Conservation (phyloP, 2,888 invertebrate species). For the Orthosia incerta region DNA sequence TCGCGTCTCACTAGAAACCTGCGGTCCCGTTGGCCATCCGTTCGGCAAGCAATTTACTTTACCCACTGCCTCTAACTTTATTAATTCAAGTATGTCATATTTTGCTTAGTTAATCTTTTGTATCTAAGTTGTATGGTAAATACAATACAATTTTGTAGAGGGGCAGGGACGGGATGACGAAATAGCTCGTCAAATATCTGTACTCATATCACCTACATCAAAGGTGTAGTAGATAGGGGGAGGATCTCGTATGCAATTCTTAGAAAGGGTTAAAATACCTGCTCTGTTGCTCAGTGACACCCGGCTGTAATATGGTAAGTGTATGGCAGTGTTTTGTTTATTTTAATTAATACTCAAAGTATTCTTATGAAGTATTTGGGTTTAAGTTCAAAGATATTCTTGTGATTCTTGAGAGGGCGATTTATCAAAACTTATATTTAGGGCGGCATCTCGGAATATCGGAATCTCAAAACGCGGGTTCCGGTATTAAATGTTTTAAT, state of each 20-base stretch:
- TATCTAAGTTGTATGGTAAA: no score
- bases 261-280: slow-evolving; percentile 78
- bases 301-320: slow-evolving; percentile 72
- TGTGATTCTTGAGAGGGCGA: not conserved
- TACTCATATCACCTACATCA: slow-evolving; percentile 78
- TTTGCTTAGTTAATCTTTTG: not conserved
- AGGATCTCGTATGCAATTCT: slow-evolving; percentile 70
- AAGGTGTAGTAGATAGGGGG: slow-evolving; percentile 68
- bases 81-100: not conserved
- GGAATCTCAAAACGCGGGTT: no score
- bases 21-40: not conserved
- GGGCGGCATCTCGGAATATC: no score
- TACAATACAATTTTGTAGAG: not conserved
- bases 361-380: not conserved
- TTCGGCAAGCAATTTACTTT: not conserved
- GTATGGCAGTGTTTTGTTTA: not conserved
- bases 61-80: not conserved
- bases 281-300: slow-evolving; percentile 73
- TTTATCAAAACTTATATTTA: no score
- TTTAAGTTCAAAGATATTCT: slow-evolving; percentile 16
- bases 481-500: no score
- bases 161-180: slow-evolving; percentile 22
- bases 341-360: slow-evolving; percentile 40
- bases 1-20: no score
- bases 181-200: slow-evolving; percentile 71